Evolutionary conservation across 2,797 vertebrate species (phyloP).

Genomic region (Molossus alvarezi): DNA sequence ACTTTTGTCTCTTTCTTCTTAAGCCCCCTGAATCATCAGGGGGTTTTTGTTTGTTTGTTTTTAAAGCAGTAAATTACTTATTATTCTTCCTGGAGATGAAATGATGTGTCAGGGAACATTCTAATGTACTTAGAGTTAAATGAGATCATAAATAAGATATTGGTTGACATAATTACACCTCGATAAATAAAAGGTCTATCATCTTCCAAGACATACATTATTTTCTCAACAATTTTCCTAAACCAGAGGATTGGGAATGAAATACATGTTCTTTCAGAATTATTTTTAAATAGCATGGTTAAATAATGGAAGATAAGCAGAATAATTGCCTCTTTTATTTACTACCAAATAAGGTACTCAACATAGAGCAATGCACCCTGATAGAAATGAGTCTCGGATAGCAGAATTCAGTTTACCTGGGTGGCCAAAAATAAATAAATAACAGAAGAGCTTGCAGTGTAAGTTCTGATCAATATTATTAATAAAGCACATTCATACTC

Average conservation of each 20-base stretch:
- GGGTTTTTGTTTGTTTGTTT: no score
- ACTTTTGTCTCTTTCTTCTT: background rate
- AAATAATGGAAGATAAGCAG: constrained; percentile 21
- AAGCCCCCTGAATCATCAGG: background rate
- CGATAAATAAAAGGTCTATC: constrained; percentile 25
- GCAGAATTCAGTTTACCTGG: background rate
- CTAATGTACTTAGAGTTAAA: background rate
- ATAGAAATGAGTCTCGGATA: background rate
- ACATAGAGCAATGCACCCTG: background rate
- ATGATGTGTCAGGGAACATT: background rate
- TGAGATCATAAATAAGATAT: constrained; percentile 26
- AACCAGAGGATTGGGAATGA: background rate
- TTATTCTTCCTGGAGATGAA: background rate
- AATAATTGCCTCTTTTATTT: background rate
- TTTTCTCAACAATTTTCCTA: constrained; percentile 24
- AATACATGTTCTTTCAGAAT: background rate
- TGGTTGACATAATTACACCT: background rate
- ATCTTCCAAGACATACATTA: background rate
- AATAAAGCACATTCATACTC: background rate
- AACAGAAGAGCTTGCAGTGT: background rate
- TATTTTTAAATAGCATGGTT: constrained; percentile 37
- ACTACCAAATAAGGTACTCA: constrained; percentile 11
- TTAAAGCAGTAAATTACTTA: background rate
- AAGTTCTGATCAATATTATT: background rate
- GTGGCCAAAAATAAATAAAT: background rate